Evolutionary conservation across 2,113 vertebrate genomes (phyloP).

Genomic region (Anolis sagrei): DNA sequence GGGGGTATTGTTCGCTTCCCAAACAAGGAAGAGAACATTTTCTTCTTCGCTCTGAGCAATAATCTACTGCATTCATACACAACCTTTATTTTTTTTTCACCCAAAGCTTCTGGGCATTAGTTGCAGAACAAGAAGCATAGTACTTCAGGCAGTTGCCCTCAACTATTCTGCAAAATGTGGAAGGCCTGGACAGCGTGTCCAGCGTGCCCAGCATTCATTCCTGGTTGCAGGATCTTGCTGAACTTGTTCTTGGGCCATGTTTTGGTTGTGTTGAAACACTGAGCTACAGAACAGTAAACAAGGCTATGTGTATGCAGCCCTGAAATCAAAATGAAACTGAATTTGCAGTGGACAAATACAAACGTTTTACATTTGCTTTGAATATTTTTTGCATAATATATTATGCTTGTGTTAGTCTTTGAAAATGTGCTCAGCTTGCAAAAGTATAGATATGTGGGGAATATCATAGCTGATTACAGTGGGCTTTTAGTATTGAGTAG

Average conservation of each 20-base stretch:
- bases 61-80: neutral
- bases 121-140: neutral
- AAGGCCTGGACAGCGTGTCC: neutral
- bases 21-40: neutral
- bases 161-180: neutral
- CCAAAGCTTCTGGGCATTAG: neutral
- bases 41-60: neutral
- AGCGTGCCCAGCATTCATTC: too few relatives aligned
- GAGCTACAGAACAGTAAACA: neutral
- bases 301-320: neutral
- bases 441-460: too few relatives aligned
- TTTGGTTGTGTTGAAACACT: neutral
- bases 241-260: neutral
- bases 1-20: neutral
- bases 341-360: neutral
- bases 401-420: neutral
- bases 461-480: neutral
- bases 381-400: neutral
- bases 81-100: neutral
- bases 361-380: neutral
- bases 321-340: neutral
- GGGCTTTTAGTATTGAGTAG: too few relatives aligned
- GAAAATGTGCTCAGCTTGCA: neutral
- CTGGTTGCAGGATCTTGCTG: neutral
- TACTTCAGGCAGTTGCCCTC: neutral